These are phyloP conservation scores for Athene noctua DNA, from an alignment of 2,113 vertebrate species.

Conservation along the genomic window DNA sequence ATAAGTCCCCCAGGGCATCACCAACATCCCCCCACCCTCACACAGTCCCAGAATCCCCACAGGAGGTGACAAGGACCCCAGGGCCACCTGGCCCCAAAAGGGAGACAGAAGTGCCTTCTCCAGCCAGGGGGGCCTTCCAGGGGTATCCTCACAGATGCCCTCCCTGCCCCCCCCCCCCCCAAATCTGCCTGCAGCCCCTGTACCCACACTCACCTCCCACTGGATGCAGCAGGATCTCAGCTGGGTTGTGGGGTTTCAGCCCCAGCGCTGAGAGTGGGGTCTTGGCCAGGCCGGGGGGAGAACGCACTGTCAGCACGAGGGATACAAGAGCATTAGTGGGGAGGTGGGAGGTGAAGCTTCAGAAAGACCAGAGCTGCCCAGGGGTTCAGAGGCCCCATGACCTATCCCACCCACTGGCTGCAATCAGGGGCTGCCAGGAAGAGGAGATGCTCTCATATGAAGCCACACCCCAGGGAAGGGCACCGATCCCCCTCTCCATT, in stretches of 20 bases:
- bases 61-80: neutral
- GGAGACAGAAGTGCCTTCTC: neutral
- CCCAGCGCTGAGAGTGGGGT: slow-evolving; percentile 94
- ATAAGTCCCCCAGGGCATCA: neutral
- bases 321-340: neutral
- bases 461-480: neutral
- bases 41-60: neutral
- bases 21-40: neutral
- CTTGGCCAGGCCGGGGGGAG: slow-evolving; percentile 94
- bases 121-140: neutral
- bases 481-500: neutral
- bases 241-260: slow-evolving; percentile 95
- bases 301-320: slow-evolving; percentile 77
- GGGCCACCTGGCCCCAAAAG: neutral
- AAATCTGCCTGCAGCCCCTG: neutral
- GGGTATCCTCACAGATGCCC: rapidly evolving
- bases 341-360: neutral
- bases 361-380: neutral
- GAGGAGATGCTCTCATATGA: rapidly evolving
- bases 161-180: rapidly evolving
- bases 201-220: slow-evolving; percentile 83
- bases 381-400: neutral
- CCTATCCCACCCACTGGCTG: neutral
- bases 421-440: neutral
- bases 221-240: slow-evolving; percentile 89